Conservation (phyloP, 2,797 vertebrate species). For the Acipenser oxyrinchus region DNA sequence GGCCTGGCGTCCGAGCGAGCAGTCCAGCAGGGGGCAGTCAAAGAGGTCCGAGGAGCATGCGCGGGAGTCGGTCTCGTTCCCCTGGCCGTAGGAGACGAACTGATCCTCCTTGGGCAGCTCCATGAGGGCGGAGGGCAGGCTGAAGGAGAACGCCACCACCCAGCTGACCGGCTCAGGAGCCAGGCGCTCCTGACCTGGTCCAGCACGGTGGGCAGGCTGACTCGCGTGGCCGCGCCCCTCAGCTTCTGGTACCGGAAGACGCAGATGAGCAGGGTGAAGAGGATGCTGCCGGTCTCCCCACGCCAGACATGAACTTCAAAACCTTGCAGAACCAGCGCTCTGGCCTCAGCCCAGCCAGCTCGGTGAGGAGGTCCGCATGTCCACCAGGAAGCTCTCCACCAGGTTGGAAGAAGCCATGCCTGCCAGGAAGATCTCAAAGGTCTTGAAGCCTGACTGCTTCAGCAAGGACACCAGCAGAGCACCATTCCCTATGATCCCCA, state of each 20-base stretch:
- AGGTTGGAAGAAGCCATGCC: conserved; percentile 50
- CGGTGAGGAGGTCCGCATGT: conserved; percentile 36
- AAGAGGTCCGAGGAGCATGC: conserved; percentile 48
- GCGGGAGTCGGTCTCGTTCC: conserved; percentile 23
- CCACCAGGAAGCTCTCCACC: conserved; percentile 47
- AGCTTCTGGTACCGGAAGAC: conserved; percentile 64
- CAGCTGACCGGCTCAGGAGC: conserved; percentile 30
- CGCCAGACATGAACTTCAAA: conserved; percentile 44
- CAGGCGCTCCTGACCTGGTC: conserved; percentile 40
- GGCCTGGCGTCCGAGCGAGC: conserved; percentile 30
- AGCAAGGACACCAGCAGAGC: conserved; percentile 42
- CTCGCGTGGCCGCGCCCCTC: conserved; percentile 34
- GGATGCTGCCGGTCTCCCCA: conserved; percentile 47
- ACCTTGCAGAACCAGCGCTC: conserved; percentile 29
- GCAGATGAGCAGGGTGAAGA: conserved; percentile 60
- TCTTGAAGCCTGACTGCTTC: conserved; percentile 38
- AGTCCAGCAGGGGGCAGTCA: conserved; percentile 33
- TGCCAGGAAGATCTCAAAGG: conserved; percentile 57
- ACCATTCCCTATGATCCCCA: conserved; percentile 50
- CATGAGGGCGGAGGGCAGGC: conserved; percentile 38
- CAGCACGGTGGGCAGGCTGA: conserved; percentile 38
- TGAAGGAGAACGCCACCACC: conserved; percentile 26
- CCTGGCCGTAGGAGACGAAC: not conserved
- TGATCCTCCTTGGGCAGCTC: not conserved
- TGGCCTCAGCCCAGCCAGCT: conserved; percentile 36